Base-by-base conservation (phyloP, 2,113 vertebrate genomes). In the Tenrec ecaudatus region DNA sequence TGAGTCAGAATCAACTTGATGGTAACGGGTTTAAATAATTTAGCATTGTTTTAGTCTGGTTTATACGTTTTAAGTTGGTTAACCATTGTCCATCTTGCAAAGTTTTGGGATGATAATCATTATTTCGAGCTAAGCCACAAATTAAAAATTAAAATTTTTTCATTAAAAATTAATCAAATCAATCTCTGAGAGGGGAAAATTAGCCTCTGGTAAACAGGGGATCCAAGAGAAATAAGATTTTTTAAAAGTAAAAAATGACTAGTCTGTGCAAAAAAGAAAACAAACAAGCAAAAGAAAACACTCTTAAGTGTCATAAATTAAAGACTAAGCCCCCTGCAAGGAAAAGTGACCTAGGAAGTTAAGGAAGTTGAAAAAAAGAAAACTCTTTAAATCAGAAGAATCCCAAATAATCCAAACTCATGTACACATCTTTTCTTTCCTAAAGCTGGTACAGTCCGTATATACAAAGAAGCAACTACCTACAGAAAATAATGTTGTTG, bases 41-140 rank as follows among this genome's bases (percentile, higher is more conserved):
- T 53, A 14, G 47, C 47, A 14, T 53, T 53, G 47, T 53, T 53
- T 53, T 31, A 69, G 2, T 73, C 33, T 62, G 60, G 62, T 58
- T 93, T 83, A 83, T 11, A 33, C 82, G 82, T 36, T 47, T 88
- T 60, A 40, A 93, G 36, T 82, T 83, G 38, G 43, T 83, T 68
- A 81, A 53, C 47, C 9, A 53, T 53, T 8, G 47, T 10, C 47
- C 9, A 53, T 53, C 47, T 53, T 53, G 47, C 9, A 53, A 53
- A 53, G 47, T 53, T 53, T 53, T 10, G 6, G 47, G 83, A 22
- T 47, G 89, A 69, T 82, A 88, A 68, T 68, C 58, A 77, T 29
- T 53, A 53, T 53, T 53, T 53, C 47, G 11, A 53, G 47, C 47
- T 53, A 53, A 77, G 25, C 6, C 7, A 38, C 47, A 69, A 85